phyloP scores from a whole-genome alignment of 2,113 vertebrate species.

The Plecotus auritus region DNA sequence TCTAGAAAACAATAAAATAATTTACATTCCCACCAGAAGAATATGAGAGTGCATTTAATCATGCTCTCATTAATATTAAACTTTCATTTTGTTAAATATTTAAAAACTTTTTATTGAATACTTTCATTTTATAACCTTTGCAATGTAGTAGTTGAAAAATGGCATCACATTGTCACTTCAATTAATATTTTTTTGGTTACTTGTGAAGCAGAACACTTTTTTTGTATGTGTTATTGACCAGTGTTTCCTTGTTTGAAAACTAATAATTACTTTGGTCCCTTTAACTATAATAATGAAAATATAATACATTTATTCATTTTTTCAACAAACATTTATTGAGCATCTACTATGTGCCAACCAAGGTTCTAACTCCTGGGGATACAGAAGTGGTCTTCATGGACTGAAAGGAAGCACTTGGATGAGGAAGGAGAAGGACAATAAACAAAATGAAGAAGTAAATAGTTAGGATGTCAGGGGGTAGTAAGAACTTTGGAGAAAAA shows the following conservation, averaged over 20 bases:
- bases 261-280: neutral
- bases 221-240: neutral
- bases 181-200: neutral
- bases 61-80: neutral
- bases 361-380: neutral
- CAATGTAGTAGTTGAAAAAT: neutral
- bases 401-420: neutral
- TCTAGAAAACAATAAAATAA: neutral
- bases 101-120: neutral
- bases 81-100: neutral
- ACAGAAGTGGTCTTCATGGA: neutral
- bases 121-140: neutral
- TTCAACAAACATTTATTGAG: neutral
- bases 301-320: neutral
- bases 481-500: neutral
- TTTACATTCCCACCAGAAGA: neutral
- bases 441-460: neutral
- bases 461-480: neutral
- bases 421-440: neutral
- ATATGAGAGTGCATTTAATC: neutral
- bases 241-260: neutral
- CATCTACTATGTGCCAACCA: neutral
- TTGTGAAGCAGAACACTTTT: neutral
- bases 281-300: neutral
- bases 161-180: neutral